phyloP scores from a whole-genome alignment of 2,113 vertebrate genomes.

The Macaca mulatta region DNA sequence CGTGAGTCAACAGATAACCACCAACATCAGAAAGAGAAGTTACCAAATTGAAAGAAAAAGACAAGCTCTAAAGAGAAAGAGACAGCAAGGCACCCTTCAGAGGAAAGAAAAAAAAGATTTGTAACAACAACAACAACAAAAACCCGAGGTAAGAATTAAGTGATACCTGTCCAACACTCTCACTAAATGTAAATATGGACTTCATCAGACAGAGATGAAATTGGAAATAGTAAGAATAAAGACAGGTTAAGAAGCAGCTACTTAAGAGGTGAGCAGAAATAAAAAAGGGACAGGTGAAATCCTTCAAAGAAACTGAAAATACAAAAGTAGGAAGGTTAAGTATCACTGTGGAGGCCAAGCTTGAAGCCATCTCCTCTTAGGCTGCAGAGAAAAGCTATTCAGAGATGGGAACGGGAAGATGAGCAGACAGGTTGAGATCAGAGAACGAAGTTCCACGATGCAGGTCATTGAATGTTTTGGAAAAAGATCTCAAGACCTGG shows the following conservation, averaged over 20 bases:
- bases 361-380: neutral
- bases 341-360: neutral
- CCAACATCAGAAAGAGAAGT: neutral
- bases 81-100: neutral
- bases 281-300: neutral
- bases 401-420: neutral
- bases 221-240: neutral
- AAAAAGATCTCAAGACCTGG: too few relatives aligned
- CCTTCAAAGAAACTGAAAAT: neutral
- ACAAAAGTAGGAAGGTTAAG: neutral
- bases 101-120: neutral
- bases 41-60: neutral
- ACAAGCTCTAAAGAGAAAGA: neutral
- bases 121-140: neutral
- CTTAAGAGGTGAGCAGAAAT: neutral
- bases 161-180: neutral
- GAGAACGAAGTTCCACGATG: rapidly evolving
- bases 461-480: rapidly evolving
- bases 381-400: neutral
- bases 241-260: neutral
- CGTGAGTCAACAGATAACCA: slow-evolving; percentile 51
- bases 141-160: neutral
- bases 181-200: neutral
- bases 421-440: neutral
- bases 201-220: neutral